Conservation (phyloP, 2,113 vertebrate species). For the Progne subis region DNA sequence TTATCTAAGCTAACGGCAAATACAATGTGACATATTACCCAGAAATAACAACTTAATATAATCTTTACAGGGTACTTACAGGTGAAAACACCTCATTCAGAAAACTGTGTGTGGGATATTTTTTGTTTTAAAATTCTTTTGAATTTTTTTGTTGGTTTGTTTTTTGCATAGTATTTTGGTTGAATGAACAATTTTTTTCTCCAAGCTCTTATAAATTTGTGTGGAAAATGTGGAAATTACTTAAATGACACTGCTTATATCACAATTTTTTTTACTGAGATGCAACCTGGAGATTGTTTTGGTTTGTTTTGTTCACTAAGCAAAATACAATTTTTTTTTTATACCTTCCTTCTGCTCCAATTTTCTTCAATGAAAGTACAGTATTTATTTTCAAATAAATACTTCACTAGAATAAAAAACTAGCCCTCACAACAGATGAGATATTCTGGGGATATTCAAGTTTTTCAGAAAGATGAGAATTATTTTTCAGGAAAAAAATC, state of each 20-base stretch:
- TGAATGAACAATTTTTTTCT: background rate
- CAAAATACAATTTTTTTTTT: background rate
- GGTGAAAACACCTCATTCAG: background rate
- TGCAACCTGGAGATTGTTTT: background rate
- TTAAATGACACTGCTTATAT: too few species aligned
- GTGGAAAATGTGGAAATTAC: rapidly evolving
- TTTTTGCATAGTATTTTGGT: background rate
- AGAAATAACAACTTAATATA: background rate
- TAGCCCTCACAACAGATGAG: rapidly evolving
- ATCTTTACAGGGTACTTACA: background rate
- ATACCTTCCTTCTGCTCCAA: background rate
- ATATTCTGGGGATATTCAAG: background rate
- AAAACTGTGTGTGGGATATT: background rate
- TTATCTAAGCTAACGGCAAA: background rate
- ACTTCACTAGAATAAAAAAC: background rate
- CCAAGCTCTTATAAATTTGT: background rate
- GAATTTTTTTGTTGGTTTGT: rapidly evolving
- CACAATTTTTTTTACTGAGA: background rate
- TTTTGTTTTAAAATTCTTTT: background rate
- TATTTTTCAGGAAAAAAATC: background rate
- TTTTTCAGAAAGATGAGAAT: background rate
- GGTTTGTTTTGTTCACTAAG: background rate
- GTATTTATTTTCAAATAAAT: background rate
- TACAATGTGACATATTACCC: background rate
- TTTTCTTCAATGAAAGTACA: background rate